A percentile compares a stretch with the other conserved stretches of the same genome.
phyloP scores from a whole-genome alignment of 2,888 invertebrate species.

The Amblyjoppa proteus region DNA sequence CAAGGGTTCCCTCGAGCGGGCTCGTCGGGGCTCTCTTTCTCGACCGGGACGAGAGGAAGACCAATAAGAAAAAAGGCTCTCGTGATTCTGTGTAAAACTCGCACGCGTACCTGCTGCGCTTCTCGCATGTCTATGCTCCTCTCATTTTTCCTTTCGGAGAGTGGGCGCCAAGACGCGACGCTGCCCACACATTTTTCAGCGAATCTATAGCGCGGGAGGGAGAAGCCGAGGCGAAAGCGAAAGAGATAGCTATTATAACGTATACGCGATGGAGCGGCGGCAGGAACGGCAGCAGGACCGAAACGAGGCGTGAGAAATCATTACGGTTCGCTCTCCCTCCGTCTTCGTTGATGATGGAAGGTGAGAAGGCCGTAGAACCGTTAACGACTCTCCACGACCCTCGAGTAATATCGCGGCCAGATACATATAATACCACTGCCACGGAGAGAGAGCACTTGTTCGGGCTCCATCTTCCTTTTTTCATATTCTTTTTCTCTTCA shows the following conservation, averaged over 20 bases:
- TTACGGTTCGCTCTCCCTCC: conserved; percentile 63
- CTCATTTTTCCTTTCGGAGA: conserved; percentile 57
- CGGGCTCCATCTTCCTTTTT: neutral
- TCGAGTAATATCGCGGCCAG: conserved; percentile 60
- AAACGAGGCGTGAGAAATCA: conserved; percentile 76
- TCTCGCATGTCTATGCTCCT: conserved; percentile 44
- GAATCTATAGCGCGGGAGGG: conserved; percentile 34
- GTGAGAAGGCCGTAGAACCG: conserved; percentile 69
- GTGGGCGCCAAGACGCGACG: conserved; percentile 62
- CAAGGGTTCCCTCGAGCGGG: conserved; percentile 47
- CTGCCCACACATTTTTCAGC: conserved; percentile 69
- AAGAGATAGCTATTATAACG: conserved; percentile 31
- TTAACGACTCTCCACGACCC: conserved; percentile 66
- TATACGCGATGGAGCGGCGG: conserved; percentile 19
- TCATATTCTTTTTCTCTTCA: conserved; percentile 16
- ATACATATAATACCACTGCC: conserved; percentile 27
- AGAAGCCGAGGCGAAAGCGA: neutral
- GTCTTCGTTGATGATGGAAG: conserved; percentile 66
- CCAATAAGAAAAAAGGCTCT: neutral
- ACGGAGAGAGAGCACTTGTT: conserved; percentile 7
- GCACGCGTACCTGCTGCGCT: conserved; percentile 23
- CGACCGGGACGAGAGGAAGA: conserved; percentile 55
- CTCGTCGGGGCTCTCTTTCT: conserved; percentile 60
- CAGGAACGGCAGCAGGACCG: conserved; percentile 64
- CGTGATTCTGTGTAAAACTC: conserved; percentile 16